Conservation (phyloP, 1,140 invertebrate genomes). For the Drosophila parvula region DNA sequence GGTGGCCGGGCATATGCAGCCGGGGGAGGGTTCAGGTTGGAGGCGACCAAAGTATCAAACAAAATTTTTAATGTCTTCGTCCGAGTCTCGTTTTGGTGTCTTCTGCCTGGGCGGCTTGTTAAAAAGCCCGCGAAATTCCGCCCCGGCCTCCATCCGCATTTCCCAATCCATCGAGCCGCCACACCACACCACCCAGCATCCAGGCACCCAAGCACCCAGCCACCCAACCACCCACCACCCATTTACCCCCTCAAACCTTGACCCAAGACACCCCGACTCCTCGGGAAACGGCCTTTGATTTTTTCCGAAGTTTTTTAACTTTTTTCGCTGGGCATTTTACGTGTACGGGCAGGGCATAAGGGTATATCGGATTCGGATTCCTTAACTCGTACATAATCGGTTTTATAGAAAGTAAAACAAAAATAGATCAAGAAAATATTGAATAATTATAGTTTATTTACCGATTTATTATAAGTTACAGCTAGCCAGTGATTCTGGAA, state of each 20-base stretch:
- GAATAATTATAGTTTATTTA: neutral
- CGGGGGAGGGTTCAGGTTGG: neutral
- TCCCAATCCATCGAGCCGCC: neutral
- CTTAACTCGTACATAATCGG: too few relatives aligned
- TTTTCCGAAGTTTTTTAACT: slow-evolving; percentile 76
- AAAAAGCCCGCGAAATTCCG: slow-evolving; percentile 75
- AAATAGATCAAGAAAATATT: neutral
- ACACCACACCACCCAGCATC: slow-evolving; percentile 4
- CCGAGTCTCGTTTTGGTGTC: slow-evolving; percentile 54
- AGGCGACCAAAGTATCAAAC: slow-evolving; percentile 73
- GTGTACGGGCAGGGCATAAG: neutral
- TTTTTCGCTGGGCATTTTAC: slow-evolving; percentile 59
- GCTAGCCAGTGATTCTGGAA: too few relatives aligned
- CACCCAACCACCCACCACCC: slow-evolving; percentile 8
- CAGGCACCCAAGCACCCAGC: neutral
- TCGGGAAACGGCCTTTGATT: slow-evolving; percentile 68
- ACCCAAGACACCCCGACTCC: slow-evolving; percentile 9
- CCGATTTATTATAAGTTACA: too few relatives aligned
- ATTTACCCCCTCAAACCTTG: slow-evolving; percentile 14
- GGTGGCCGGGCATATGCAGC: slow-evolving; percentile 5
- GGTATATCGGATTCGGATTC: neutral
- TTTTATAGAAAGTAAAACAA: neutral
- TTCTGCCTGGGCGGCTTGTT: slow-evolving; percentile 72
- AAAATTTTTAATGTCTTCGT: slow-evolving; percentile 84
- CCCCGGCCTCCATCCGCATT: neutral